A percentile compares a stretch with the other conserved stretches of the same genome.
Evolutionary conservation across 2,888 invertebrate genomes (phyloP).

Genomic region (Campopleginae sp.): DNA sequence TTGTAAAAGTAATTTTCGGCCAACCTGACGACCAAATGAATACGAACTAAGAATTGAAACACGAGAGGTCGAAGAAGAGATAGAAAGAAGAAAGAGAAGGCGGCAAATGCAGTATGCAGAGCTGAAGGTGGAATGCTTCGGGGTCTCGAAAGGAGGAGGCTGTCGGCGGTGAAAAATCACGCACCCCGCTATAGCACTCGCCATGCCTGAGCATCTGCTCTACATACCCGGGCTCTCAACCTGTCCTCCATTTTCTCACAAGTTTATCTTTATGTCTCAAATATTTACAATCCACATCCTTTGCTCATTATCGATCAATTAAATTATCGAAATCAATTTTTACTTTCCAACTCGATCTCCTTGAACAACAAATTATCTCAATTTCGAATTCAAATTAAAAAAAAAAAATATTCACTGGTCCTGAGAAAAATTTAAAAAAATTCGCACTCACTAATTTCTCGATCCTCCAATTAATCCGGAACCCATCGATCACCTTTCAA

Average conservation of each 20-base stretch:
- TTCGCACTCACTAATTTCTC: no score
- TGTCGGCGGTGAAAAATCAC: slow-evolving; percentile 82
- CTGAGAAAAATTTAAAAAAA: no score
- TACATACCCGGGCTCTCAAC: slow-evolving; percentile 81
- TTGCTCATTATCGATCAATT: not conserved
- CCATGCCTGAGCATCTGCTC: slow-evolving; percentile 80
- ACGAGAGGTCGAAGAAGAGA: slow-evolving; percentile 55
- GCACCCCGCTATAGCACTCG: slow-evolving; percentile 78
- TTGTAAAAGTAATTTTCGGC: slow-evolving; percentile 4
- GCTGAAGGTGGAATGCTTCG: slow-evolving; percentile 78
- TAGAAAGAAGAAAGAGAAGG: slow-evolving; percentile 43
- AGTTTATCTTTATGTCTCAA: not conserved
- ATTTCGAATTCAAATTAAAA: no score
- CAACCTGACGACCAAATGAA: slow-evolving; percentile 57
- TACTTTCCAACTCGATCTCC: not conserved
- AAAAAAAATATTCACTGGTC: no score
- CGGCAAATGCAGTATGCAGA: slow-evolving; percentile 67
- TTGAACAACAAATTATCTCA: not conserved
- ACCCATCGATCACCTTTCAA: not conserved
- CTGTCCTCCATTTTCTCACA: slow-evolving; percentile 59
- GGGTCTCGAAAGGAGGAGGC: slow-evolving; percentile 78
- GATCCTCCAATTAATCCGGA: no score
- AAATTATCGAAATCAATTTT: not conserved
- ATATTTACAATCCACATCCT: not conserved
- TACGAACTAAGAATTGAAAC: slow-evolving; percentile 71